Base-by-base conservation (phyloP, 2,797 vertebrate species). In the Ciconia nigra region DNA sequence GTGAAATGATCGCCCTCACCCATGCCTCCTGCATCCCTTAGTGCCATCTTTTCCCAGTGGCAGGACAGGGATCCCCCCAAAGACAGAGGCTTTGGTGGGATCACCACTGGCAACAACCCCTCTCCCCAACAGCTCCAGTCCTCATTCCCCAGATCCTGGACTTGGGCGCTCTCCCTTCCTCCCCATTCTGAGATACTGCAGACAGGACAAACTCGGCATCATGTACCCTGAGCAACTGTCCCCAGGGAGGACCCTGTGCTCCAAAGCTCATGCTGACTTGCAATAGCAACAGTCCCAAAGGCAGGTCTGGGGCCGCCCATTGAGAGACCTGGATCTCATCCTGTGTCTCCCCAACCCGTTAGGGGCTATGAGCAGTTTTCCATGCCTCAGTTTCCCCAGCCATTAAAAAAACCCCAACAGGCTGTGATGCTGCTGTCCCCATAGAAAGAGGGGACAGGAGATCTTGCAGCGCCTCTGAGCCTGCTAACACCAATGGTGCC, bases 331-430 rank as follows among this genome's bases (percentile, higher is more conserved):
- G 6, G 24, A 57, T 31, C 26, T 79, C 22, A 51, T 33, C 44
- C 52, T 1, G 0, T 7, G 1, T n/a, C 26, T 42, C 55, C 33
- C 37, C n/a, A 41, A 2, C 11, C 4, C n/a, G 8, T 7, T 57
- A 35, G 1, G 14, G 39, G 3, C 1, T 28, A 5, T 7, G 35
- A 58, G 26, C 26, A 26, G 17, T 17, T 49, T 54, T 83, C 41
- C 0, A 0, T 57, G 76, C 33, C 87, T 87, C 82, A 37, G 63
- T 73, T 94, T 91, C 63, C 28, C 25, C 84, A 37, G 18, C 5
- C 9, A 7, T 59, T 61, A 10, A 37, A 44, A 70, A 77, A 35
- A 67, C 1, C 0, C 0, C 42, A 54, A 11, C 8, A 9, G 25
- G 24, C 41, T 62, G 14, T 15, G 41, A 28, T 47, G 57, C 76